These are phyloP conservation scores for Leptodactylus fuscus DNA, from an alignment of 2,113 vertebrate genomes.

Conservation along the genomic window DNA sequence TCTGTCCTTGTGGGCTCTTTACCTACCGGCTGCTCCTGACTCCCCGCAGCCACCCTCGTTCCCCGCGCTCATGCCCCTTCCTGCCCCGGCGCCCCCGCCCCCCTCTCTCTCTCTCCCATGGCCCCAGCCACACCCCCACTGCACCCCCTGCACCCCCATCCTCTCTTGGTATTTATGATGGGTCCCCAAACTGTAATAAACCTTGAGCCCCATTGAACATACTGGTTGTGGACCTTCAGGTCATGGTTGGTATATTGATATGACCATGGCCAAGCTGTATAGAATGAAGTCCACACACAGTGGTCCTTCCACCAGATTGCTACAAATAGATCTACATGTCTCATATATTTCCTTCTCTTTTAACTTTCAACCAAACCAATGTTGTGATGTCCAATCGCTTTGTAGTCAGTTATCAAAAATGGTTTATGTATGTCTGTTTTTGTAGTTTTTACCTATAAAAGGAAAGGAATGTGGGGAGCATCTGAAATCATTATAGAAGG, in stretches of 20 bases:
- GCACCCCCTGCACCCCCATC: too few relatives aligned
- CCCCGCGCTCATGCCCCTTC: too few relatives aligned
- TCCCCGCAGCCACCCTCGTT: too few relatives aligned
- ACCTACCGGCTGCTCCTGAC: too few relatives aligned
- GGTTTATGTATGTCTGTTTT: slow-evolving; percentile 20
- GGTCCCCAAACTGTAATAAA: background rate
- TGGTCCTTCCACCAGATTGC: background rate
- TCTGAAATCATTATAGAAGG: slow-evolving; percentile 44
- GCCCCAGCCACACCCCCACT: too few relatives aligned
- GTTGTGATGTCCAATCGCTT: background rate
- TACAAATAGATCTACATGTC: background rate
- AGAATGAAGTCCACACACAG: background rate
- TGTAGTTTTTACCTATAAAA: slow-evolving; percentile 54
- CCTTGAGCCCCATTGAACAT: background rate
- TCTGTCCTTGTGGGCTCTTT: too few relatives aligned
- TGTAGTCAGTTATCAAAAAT: slow-evolving; percentile 43
- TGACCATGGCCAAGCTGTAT: background rate
- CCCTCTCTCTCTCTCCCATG: too few relatives aligned
- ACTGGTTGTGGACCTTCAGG: background rate
- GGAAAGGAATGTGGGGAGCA: slow-evolving; percentile 42
- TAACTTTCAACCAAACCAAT: background rate
- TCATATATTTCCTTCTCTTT: slow-evolving; percentile 46
- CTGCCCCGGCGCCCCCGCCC: too few relatives aligned
- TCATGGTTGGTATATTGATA: background rate
- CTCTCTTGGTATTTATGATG: too few relatives aligned